Evolutionary conservation across 2,113 vertebrate species (phyloP).

Genomic region (Gasterosteus aculeatus): DNA sequence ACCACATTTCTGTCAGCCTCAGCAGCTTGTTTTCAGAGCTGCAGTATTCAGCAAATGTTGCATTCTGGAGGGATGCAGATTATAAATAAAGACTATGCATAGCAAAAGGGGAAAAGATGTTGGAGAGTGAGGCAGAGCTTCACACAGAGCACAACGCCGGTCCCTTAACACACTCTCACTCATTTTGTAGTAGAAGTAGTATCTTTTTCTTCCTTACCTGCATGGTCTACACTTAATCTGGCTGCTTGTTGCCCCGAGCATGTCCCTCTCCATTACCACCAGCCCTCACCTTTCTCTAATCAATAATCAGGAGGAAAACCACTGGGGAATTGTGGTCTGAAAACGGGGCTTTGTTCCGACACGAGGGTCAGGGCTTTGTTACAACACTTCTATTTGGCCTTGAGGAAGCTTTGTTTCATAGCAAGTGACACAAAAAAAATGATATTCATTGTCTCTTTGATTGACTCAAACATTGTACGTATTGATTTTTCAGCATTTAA

Average conservation of each 20-base stretch:
- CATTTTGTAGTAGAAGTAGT: not conserved
- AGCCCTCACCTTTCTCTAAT: constrained; percentile 42
- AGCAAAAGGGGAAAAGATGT: not conserved
- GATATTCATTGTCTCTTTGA: constrained; percentile 56
- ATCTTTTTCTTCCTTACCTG: constrained; percentile 16
- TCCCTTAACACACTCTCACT: not conserved
- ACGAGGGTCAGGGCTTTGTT: constrained; percentile 29
- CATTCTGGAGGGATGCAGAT: not conserved
- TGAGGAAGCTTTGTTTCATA: constrained; percentile 37
- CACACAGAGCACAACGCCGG: not conserved
- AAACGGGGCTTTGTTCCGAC: constrained; percentile 45
- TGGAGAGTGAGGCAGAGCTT: not conserved
- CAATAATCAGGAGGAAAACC: constrained; percentile 23
- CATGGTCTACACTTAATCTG: not conserved
- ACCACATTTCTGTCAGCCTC: not conserved
- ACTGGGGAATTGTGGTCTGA: constrained; percentile 35
- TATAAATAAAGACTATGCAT: not conserved
- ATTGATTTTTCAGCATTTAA: constrained; percentile 65
- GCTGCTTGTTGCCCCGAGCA: constrained; percentile 22
- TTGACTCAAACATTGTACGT: constrained; percentile 53
- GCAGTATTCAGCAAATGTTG: not conserved
- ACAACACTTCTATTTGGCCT: constrained; percentile 48
- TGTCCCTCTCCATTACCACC: constrained; percentile 45
- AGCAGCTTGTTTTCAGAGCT: not conserved
- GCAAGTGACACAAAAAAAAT: constrained; percentile 39